A percentile compares a stretch with the other conserved stretches of the same genome.
phyloP scores from a whole-genome alignment of 2,113 vertebrate genomes.

The Danionella cerebrum region DNA sequence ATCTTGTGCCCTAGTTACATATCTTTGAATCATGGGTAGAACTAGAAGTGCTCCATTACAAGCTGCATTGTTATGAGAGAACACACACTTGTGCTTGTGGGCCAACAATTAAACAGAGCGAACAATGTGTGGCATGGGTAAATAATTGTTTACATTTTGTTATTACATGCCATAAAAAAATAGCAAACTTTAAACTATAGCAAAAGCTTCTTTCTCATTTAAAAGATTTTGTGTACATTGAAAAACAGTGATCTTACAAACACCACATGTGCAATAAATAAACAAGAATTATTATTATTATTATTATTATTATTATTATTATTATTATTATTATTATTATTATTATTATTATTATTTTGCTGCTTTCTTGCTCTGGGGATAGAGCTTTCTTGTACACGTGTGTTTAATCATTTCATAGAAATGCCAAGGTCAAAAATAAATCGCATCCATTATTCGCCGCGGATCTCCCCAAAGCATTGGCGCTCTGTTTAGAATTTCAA shows the following conservation, averaged over 20 bases:
- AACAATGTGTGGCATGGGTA: background rate
- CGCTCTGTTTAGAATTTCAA: slow-evolving; percentile 76
- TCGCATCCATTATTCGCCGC: slow-evolving; percentile 70
- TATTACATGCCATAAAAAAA: too few relatives aligned
- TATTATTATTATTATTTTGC: slow-evolving; percentile 9
- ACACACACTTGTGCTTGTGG: background rate
- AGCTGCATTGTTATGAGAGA: background rate
- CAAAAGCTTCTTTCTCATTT: too few relatives aligned
- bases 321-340: slow-evolving; percentile 13
- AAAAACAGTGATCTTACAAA: too few relatives aligned
- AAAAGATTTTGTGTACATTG: too few relatives aligned
- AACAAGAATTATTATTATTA: background rate
- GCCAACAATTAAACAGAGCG: background rate
- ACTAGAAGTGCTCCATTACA: background rate
- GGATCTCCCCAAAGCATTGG: slow-evolving; percentile 71
- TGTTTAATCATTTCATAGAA: slow-evolving; percentile 69
- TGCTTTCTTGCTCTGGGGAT: background rate
- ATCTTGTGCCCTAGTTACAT: background rate
- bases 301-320: background rate
- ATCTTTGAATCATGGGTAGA: slow-evolving; percentile 3
- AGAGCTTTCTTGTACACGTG: slow-evolving; percentile 40
- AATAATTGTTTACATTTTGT: background rate
- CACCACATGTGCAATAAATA: too few relatives aligned
- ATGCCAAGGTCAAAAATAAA: slow-evolving; percentile 73
- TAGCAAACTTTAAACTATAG: too few relatives aligned